phyloP scores from a whole-genome alignment of 1,140 invertebrate species.

The Cotesia vestalis region DNA sequence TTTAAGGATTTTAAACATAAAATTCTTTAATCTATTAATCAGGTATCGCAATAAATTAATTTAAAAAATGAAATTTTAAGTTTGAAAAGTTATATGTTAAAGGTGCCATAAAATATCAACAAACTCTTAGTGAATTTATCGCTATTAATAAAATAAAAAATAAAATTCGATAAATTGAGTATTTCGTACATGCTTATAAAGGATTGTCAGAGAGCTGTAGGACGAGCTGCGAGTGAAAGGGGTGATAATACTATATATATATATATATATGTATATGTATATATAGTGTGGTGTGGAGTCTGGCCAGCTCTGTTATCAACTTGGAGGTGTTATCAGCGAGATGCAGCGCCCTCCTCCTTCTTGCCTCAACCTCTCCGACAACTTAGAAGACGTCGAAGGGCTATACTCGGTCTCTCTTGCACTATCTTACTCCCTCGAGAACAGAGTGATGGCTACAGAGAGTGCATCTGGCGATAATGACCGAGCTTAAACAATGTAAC shows the following conservation, averaged over 20 bases:
- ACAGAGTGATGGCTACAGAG: conserved; percentile 61
- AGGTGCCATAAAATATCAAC: not conserved
- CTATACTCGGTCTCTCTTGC: conserved; percentile 40
- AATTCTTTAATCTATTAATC: too few species aligned
- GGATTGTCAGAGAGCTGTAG: conserved; percentile 16
- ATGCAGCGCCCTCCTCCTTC: conserved; percentile 50
- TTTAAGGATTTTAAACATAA: too few species aligned
- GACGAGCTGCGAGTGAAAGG: conserved; percentile 2
- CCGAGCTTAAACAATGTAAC: conserved; percentile 67
- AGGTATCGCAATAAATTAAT: too few species aligned
- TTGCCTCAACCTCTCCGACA: conserved; percentile 51
- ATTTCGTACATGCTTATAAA: conserved; percentile 14
- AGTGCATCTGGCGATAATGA: conserved; percentile 66
- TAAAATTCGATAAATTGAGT: conserved; percentile 7
- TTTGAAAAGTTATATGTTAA: too few species aligned
- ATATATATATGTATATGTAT: not conserved
- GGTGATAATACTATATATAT: not conserved
- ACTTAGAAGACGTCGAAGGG: conserved; percentile 38
- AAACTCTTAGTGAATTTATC: not conserved
- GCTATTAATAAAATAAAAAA: not conserved
- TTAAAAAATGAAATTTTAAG: too few species aligned
- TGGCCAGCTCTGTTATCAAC: conserved; percentile 62
- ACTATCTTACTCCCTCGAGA: conserved; percentile 59
- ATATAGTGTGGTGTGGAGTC: conserved; percentile 47
- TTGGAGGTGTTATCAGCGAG: conserved; percentile 62